Evolutionary conservation across 2,113 vertebrate genomes (phyloP), one percentile per base, ranked within the genome.

Genomic region (Pseudorasbora parva): DNA sequence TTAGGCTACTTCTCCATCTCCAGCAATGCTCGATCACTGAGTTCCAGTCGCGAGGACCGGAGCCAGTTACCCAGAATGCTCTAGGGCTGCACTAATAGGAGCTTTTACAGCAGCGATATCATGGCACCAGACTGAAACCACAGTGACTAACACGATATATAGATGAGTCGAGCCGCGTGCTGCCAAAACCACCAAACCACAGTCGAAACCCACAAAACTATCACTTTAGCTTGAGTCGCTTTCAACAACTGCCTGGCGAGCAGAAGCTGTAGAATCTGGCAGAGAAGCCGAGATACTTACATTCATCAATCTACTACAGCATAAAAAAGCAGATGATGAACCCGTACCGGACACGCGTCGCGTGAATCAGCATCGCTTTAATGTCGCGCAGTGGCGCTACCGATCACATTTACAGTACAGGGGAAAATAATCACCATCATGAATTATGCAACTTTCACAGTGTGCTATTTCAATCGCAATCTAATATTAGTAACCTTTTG

Each of bases 121-220:
- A 7, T 17, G 19, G 69, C 69, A 72, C 69, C 69, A 47, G 37
- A 37, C 43, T 82, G 27, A 83, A 64, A 64, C 49, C 57, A 45
- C 33, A 57, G 56, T n/a, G 56, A 83, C 27, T 77, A 62, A 73
- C 68, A 45, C 54, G 19, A 72, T 66, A 64, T 23, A 64, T 37
- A 56, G 47, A 66, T 77, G 49, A 76, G 62, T 76, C 60, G 8
- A 51, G 19, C 12, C 3, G 30, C n/a, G 14, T 4, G 45, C 45
- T 83, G 82, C 82, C 60, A 57, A 77, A 78, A 57, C 73, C 82
- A 84, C 73, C n/a, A 51, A 54, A 59, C 54, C 43, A 23, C 12
- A 4, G 8, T 37, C 66, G 25, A 15, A 62, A 75, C 2, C 57
- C 71, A 76, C 45, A 66, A 56, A 45, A 66, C 59, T 56, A 68